These are phyloP conservation scores for Noctua fimbriata DNA, from an alignment of 2,888 invertebrate species.

Conservation along the genomic window DNA sequence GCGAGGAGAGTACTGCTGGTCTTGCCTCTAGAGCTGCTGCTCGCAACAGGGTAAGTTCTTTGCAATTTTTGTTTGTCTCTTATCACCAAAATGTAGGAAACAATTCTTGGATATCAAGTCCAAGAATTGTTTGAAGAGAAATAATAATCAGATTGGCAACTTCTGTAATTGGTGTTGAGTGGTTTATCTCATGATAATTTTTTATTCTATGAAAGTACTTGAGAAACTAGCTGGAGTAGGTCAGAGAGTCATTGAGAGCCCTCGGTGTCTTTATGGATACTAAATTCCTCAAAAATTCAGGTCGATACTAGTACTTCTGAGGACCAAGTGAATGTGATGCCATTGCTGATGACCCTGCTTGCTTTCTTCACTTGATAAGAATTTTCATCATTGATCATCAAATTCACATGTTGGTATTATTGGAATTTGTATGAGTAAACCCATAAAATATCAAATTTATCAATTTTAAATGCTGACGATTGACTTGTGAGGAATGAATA, in stretches of 20 bases:
- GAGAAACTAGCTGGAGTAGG: not conserved
- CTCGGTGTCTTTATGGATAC: not conserved
- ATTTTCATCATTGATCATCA: not conserved
- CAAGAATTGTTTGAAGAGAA: not conserved
- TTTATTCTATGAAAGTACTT: not conserved
- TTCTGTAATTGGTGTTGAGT: not conserved
- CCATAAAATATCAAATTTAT: no score
- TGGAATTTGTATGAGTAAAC: not conserved
- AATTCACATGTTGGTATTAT: constrained; percentile 1
- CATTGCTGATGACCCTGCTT: not conserved
- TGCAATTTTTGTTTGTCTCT: not conserved
- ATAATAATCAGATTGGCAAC: not conserved
- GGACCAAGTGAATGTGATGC: not conserved
- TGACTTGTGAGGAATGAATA: no score
- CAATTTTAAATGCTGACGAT: no score
- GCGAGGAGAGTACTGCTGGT: constrained; percentile 86
- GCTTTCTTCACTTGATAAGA: not conserved
- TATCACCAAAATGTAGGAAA: not conserved
- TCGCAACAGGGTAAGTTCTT: constrained; percentile 75
- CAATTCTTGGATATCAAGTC: not conserved
- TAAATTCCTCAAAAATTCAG: not conserved
- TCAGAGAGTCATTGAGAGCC: not conserved
- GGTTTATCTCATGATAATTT: not conserved
- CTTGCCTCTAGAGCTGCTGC: constrained; percentile 81
- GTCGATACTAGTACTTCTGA: not conserved